Conservation (phyloP, 64 coral and sea anemone species). For the Stichodactyla mertensii region DNA sequence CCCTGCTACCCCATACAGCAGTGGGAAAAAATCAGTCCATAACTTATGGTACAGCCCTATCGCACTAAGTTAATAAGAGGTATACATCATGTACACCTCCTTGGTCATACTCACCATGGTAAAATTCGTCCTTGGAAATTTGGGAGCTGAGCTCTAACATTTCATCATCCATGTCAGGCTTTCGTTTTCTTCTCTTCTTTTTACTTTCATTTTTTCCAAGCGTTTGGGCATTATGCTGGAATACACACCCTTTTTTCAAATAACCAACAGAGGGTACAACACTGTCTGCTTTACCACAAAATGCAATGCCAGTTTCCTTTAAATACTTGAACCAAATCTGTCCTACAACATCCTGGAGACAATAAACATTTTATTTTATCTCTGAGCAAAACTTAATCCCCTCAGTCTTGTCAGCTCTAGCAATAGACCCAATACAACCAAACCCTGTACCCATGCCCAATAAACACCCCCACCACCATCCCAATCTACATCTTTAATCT, state of each 20-base stretch:
- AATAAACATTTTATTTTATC: neutral
- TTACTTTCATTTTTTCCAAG: neutral
- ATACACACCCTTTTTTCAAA: neutral
- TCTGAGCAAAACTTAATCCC: no score
- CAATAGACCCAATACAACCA: no score
- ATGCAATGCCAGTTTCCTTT: neutral
- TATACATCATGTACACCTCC: neutral
- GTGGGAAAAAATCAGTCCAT: no score
- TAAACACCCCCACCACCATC: no score
- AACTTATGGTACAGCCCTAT: no score
- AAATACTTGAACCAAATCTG: conserved; percentile 16
- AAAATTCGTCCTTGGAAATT: neutral
- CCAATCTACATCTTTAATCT: no score
- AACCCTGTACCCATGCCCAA: no score
- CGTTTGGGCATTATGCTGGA: neutral
- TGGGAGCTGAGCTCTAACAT: neutral
- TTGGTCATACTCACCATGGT: neutral
- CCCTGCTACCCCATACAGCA: no score
- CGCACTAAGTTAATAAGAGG: no score
- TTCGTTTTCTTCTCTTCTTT: neutral
- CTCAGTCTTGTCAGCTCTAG: no score
- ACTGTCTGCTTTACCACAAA: neutral
- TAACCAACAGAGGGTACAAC: neutral
- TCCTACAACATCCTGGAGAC: conserved; percentile 1
- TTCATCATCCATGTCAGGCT: neutral